These are phyloP conservation scores for Euproctis similis DNA, from an alignment of 2,888 invertebrate species.

Conservation along the genomic window DNA sequence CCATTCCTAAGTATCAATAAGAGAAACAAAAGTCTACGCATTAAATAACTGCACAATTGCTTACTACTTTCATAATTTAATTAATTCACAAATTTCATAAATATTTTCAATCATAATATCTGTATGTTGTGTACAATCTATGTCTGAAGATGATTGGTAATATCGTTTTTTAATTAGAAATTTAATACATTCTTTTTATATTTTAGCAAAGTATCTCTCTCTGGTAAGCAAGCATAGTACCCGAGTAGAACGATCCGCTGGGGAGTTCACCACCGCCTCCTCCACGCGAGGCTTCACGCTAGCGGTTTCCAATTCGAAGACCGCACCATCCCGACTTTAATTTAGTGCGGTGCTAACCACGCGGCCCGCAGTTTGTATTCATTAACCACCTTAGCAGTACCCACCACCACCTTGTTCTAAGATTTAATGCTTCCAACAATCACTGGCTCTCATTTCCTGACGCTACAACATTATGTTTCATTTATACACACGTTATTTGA, in stretches of 20 bases:
- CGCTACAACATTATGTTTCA: conserved; percentile 48
- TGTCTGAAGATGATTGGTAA: no score
- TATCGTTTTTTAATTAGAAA: no score
- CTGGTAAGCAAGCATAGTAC: no score
- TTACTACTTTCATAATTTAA: no score
- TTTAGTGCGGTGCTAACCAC: conserved; percentile 63
- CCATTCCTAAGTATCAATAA: no score
- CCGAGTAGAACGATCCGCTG: conserved; percentile 35
- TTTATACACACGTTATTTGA: conserved; percentile 19
- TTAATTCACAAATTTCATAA: no score
- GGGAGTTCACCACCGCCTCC: conserved; percentile 31
- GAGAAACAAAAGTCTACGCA: no score
- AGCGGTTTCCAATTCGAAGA: conserved; percentile 49
- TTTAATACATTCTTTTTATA: no score
- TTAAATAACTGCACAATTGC: no score
- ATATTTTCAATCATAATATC: no score
- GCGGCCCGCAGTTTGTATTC: conserved; percentile 69
- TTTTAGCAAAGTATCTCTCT: no score
- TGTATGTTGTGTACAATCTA: no score
- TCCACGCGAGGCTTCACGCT: conserved; percentile 25
- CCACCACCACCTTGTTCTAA: conserved; percentile 40
- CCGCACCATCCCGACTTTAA: conserved; percentile 51
- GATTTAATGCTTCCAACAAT: conserved; percentile 55
- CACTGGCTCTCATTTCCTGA: conserved; percentile 50
- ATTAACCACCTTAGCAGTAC: conserved; percentile 65